Percentiles rank a stretch among this genome's conserved stretches.
Conservation (phyloP, 2,888 invertebrate species). For the Pycnomerus fuliginosus region DNA sequence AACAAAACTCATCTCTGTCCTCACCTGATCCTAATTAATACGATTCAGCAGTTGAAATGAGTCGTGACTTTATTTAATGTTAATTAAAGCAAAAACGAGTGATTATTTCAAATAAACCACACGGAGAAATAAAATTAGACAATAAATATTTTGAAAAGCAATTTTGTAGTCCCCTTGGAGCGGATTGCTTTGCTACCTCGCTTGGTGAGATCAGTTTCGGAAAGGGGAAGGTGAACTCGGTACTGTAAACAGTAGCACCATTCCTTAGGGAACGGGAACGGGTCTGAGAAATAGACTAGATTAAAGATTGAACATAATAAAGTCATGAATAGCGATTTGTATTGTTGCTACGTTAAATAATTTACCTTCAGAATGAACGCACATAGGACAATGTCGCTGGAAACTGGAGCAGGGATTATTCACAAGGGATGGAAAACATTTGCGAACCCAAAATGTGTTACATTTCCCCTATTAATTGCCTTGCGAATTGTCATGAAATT, state of each 20-base stretch:
- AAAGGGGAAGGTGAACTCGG: slow-evolving; percentile 28
- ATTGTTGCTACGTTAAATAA: slow-evolving; percentile 36
- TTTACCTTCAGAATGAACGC: slow-evolving; percentile 26
- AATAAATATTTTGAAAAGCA: slow-evolving; percentile 39
- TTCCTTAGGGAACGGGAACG: slow-evolving; percentile 16
- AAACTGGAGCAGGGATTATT: slow-evolving; percentile 29
- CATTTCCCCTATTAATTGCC: slow-evolving; percentile 22
- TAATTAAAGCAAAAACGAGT: slow-evolving; percentile 17
- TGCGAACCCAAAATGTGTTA: slow-evolving; percentile 26
- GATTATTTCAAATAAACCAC: slow-evolving; percentile 24
- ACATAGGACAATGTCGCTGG: slow-evolving; percentile 28
- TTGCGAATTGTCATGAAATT: slow-evolving; percentile 17
- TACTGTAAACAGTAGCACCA: slow-evolving; percentile 24
- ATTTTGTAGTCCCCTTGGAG: slow-evolving; percentile 32
- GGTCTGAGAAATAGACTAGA: slow-evolving; percentile 30
- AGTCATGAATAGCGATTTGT: slow-evolving; percentile 41
- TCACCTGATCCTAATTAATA: too few relatives aligned
- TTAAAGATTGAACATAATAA: slow-evolving; percentile 43
- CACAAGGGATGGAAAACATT: slow-evolving; percentile 29
- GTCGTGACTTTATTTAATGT: slow-evolving; percentile 7
- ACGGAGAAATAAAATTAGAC: slow-evolving; percentile 29
- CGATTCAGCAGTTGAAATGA: too few relatives aligned
- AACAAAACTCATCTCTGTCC: too few relatives aligned
- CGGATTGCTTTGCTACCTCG: slow-evolving; percentile 25
- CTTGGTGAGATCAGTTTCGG: slow-evolving; percentile 23